These are phyloP conservation scores for Pyralis farinalis DNA, from an alignment of 2,888 invertebrate species.

Conservation along the genomic window DNA sequence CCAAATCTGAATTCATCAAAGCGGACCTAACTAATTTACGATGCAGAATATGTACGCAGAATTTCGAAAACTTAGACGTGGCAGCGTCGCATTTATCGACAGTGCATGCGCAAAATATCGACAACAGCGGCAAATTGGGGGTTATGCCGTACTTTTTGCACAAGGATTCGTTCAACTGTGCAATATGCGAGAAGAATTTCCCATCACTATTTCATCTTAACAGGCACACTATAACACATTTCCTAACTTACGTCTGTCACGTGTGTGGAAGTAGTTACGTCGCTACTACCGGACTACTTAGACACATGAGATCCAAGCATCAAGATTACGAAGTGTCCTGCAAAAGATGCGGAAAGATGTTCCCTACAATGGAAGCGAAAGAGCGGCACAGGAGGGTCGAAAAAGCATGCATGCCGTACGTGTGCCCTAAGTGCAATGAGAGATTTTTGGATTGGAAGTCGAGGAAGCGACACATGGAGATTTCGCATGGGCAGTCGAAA, in stretches of 20 bases:
- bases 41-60: conserved; percentile 47
- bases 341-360: conserved; percentile 55
- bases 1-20: conserved; percentile 64
- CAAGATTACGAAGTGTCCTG: conserved; percentile 60
- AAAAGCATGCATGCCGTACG: conserved; percentile 65
- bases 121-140: conserved; percentile 45
- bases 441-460: conserved; percentile 58
- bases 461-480: conserved; percentile 58
- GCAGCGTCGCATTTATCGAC: conserved; percentile 45
- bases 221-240: conserved; percentile 64
- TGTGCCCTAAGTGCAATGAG: conserved; percentile 59
- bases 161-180: conserved; percentile 51
- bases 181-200: conserved; percentile 53
- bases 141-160: conserved; percentile 61
- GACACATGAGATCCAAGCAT: conserved; percentile 60
- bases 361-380: conserved; percentile 66
- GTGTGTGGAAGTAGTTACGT: conserved; percentile 67
- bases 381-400: conserved; percentile 56
- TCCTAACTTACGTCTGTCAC: conserved; percentile 62
- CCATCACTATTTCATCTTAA: conserved; percentile 61
- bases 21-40: conserved; percentile 54
- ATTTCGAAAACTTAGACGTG: conserved; percentile 36
- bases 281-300: conserved; percentile 53
- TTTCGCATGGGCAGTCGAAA: conserved; percentile 50
- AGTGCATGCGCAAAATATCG: conserved; percentile 38